These are phyloP conservation scores for Nylanderia fulva DNA, from an alignment of 1,140 invertebrate species.

Conservation along the genomic window DNA sequence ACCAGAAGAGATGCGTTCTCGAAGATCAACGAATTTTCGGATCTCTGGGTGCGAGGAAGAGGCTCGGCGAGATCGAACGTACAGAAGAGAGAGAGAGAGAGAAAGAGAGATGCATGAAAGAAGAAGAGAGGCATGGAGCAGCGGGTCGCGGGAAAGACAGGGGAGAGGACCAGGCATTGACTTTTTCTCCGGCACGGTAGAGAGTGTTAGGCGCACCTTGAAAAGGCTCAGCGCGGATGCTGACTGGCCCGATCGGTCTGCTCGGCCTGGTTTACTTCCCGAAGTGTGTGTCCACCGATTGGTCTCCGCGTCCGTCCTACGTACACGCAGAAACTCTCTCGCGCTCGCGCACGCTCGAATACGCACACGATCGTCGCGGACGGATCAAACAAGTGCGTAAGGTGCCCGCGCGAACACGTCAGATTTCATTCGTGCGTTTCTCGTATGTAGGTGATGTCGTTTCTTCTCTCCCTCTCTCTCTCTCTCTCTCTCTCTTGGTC, in stretches of 20 bases:
- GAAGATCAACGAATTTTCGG: conserved; percentile 59
- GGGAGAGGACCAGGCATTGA: conserved; percentile 52
- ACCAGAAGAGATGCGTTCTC: conserved; percentile 18
- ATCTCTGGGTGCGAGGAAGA: conserved; percentile 2
- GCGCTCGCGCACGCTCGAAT: conserved; percentile 48
- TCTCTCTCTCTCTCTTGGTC: too few relatives aligned
- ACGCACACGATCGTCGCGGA: conserved; percentile 5
- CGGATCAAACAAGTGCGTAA: conserved; percentile 75
- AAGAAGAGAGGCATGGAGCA: not conserved
- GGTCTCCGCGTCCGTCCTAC: conserved; percentile 59
- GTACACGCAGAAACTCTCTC: conserved; percentile 42
- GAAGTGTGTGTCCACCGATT: conserved; percentile 63
- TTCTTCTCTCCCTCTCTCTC: conserved; percentile 26
- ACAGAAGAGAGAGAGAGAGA: conserved; percentile 3
- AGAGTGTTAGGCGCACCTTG: conserved; percentile 82
- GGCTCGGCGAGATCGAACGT: conserved; percentile 16
- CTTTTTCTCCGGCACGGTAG: conserved; percentile 79
- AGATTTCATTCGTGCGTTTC: conserved; percentile 59
- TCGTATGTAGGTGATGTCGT: conserved; percentile 79
- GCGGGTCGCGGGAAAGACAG: too few relatives aligned
- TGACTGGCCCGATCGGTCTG: conserved; percentile 81
- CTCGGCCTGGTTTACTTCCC: conserved; percentile 85
- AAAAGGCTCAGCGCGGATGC: conserved; percentile 79
- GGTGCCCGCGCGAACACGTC: conserved; percentile 64
- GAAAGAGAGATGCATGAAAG: too few relatives aligned